Percentiles rank a stretch among this genome's conserved stretches.
Evolutionary conservation across 2,797 vertebrate genomes (phyloP).

Genomic region (Euthynnus affinis): DNA sequence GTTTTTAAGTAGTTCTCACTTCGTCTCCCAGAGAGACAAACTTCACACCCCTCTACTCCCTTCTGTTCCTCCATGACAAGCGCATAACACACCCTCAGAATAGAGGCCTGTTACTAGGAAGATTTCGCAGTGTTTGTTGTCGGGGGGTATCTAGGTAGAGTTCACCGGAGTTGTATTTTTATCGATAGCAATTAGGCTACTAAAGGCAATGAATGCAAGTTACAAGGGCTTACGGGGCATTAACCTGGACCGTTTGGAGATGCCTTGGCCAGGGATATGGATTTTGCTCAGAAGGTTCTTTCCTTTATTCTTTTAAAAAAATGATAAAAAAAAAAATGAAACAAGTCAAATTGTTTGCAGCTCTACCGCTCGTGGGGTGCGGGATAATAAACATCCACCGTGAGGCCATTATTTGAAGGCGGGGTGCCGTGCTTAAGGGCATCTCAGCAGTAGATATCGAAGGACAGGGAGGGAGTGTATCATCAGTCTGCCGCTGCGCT

Average conservation of each 20-base stretch:
- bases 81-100: conserved; percentile 64
- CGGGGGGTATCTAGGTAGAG: conserved; percentile 50
- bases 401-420: conserved; percentile 10
- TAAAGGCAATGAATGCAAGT: neutral
- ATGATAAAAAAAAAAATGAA: neutral
- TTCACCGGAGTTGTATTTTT: conserved; percentile 2
- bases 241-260: neutral
- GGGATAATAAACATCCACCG: conserved; percentile 11
- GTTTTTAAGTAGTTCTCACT: conserved; percentile 70
- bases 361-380: neutral
- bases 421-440: conserved; percentile 39
- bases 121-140: conserved; percentile 35
- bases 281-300: neutral
- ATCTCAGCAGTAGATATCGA: conserved; percentile 28
- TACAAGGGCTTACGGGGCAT: neutral
- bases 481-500: neutral
- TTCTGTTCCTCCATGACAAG: conserved; percentile 36
- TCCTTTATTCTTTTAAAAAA: conserved; percentile 1
- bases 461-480: neutral
- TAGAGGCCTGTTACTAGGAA: conserved; percentile 78
- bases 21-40: conserved; percentile 66
- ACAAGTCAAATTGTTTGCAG: conserved; percentile 4
- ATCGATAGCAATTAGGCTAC: neutral
- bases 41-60: conserved; percentile 62
- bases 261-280: neutral